Percentiles rank a stretch among this genome's conserved stretches.
These are phyloP conservation scores for Myxocyprinus asiaticus DNA, from an alignment of 2,113 vertebrate species.

Conservation along the genomic window DNA sequence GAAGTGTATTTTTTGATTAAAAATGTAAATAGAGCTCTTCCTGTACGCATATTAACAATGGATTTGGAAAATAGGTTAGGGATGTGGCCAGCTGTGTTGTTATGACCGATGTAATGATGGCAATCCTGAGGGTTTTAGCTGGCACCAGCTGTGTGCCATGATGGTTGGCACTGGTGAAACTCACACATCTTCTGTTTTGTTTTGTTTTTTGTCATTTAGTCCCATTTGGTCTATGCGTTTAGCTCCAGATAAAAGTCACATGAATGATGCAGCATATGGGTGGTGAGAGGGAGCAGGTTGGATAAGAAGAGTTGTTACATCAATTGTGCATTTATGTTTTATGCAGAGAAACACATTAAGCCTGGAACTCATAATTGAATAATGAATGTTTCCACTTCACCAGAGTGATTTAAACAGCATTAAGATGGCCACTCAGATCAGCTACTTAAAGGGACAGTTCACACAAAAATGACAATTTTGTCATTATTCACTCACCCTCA, in stretches of 20 bases:
- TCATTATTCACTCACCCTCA: no score
- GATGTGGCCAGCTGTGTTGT: slow-evolving; percentile 19
- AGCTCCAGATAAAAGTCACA: not conserved
- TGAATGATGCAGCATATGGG: slow-evolving; percentile 25
- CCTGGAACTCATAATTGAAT: slow-evolving; percentile 24
- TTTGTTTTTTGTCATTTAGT: slow-evolving; percentile 22
- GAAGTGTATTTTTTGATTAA: no score
- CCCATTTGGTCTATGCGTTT: not conserved
- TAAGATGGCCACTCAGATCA: no score
- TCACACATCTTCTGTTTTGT: not conserved
- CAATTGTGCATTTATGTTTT: slow-evolving; percentile 6
- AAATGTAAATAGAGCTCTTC: not conserved
- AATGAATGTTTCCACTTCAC: slow-evolving; percentile 16
- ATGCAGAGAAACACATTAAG: slow-evolving; percentile 25
- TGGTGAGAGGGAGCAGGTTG: slow-evolving; percentile 2
- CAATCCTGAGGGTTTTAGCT: slow-evolving; percentile 8
- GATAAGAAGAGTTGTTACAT: slow-evolving; percentile 3
- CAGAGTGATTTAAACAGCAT: not conserved
- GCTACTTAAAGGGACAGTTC: no score
- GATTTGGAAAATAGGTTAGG: not conserved
- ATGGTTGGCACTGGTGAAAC: not conserved
- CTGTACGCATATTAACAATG: not conserved
- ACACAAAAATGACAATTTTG: no score
- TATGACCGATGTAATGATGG: not conserved
- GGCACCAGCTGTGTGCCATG: not conserved